Base-by-base conservation (phyloP, 2,888 invertebrate species). In the Trachelus iudaicus region DNA sequence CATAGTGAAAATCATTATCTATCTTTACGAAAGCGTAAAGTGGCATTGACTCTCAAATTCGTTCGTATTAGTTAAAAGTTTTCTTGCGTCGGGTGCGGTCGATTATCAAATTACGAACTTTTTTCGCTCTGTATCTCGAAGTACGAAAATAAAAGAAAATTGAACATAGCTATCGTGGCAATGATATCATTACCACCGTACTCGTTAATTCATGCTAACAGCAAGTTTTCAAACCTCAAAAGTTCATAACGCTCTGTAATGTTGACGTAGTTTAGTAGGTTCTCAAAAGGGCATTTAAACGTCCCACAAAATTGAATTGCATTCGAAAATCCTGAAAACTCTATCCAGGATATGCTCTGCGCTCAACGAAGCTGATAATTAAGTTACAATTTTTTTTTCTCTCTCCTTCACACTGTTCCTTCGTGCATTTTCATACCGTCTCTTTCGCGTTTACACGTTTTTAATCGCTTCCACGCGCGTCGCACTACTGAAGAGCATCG, bases 1-100 rank as follows among this genome's bases (percentile, higher is more conserved):
- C 82, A 77, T 80, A 83, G 86, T 83, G 86, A 87, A 87, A 86
- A 85, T 86, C 85, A 83, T 83, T 77, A 78, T 85, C 80, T 83
- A 81, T 40, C 85, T 82, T 85, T 82, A 82, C 83, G 80, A 76
- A 83, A 86, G 87, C 85, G 85, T 84, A 80, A 82, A 85, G 87
- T 86, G 86, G 85, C 87, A 79, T 87, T 83, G 83, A 69, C 73
- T 78, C 78, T 80, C 78, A 78, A 81, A 81, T 79, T 73, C 80
- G 74, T 83, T 80, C 34, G 31, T 76, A 71, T 69, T 56, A 73
- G 73, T 81, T 76, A 76, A 77, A 76, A 78, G 77, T 80, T 79
- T 75, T 80, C 77, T 81, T 77, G 69, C 77, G 74, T 77, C 77
- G 34, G 77, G 69, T 73, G 69, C 30, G 34, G 69, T 77, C 68